Evolutionary conservation across 2,888 invertebrate genomes (phyloP).

Genomic region (Danaus chrysippus): DNA sequence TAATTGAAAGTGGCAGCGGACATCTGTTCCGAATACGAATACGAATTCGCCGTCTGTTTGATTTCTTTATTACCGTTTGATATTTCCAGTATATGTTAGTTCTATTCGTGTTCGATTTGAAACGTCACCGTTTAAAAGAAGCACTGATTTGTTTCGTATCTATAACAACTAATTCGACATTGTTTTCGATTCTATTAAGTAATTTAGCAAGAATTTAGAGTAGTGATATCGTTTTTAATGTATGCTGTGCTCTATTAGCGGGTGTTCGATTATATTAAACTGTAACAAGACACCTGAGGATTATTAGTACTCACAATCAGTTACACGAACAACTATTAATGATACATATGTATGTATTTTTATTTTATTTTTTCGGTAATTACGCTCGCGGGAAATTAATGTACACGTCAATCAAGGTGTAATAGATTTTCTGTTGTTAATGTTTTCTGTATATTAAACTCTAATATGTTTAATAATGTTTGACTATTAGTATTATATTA

Average conservation of each 20-base stretch:
- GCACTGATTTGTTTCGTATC: not conserved
- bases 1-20: constrained; percentile 56
- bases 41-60: constrained; percentile 54
- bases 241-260: constrained; percentile 40
- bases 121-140: not conserved
- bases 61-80: constrained; percentile 72
- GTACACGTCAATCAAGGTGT: constrained; percentile 43
- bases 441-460: not conserved
- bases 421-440: constrained; percentile 12
- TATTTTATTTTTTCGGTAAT: constrained; percentile 53
- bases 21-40: constrained; percentile 55
- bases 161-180: constrained; percentile 5
- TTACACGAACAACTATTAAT: constrained; percentile 54
- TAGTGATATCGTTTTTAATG: constrained; percentile 30
- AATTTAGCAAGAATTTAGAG: constrained; percentile 19
- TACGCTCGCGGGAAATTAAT: constrained; percentile 33
- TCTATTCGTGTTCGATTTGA: constrained; percentile 58
- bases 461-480: not conserved
- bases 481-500: constrained; percentile 11
- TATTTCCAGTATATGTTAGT: constrained; percentile 59
- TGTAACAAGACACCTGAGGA: constrained; percentile 50
- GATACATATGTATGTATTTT: constrained; percentile 47
- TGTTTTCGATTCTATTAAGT: not conserved
- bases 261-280: constrained; percentile 39
- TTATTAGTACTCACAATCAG: constrained; percentile 48